These are phyloP conservation scores for Danio rerio DNA, from an alignment of 2,113 vertebrate genomes.

Conservation along the genomic window GRCz12tu NC_133196.1:4205001-4205500, in stretches of 20 bases:
- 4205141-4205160: conserved; percentile 46
- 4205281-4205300: conserved; percentile 19
- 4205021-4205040: conserved; percentile 68
- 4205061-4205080: conserved; percentile 24
- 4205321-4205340: too few relatives aligned
- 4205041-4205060: conserved; percentile 40
- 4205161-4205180: conserved; percentile 29
- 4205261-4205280: not conserved
- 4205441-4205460: conserved; percentile 19
- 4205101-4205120: conserved; percentile 41
- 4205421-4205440: not conserved
- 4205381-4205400: not conserved
- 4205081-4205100: not conserved
- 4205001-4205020: conserved; percentile 70
- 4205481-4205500: conserved; percentile 35
- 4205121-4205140: conserved; percentile 55
- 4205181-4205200: conserved; percentile 18
- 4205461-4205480: conserved; percentile 6
- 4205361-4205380: not conserved
- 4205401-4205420: not conserved
- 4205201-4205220: conserved; percentile 21
- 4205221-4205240: conserved; percentile 26
- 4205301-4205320: not conserved
- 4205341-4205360: not conserved
- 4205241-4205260: not conserved